Evolutionary conservation across 2,888 invertebrate species (phyloP).

Genomic region (Sinhomidia bicolor): DNA sequence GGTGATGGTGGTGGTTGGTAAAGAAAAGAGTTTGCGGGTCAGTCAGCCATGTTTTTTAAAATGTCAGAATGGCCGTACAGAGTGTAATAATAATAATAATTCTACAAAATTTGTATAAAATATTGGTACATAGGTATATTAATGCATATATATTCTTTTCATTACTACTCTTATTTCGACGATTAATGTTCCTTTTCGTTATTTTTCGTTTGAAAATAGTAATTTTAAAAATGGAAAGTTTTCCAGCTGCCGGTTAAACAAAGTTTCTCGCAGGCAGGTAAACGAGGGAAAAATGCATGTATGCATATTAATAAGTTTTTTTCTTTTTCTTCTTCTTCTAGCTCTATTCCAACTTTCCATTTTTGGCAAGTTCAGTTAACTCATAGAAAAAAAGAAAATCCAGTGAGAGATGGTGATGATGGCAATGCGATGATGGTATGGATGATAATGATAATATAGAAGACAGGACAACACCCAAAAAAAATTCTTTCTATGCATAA

Average conservation of each 20-base stretch:
- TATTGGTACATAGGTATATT: neutral
- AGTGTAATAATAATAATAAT: neutral
- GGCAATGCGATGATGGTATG: conserved; percentile 34
- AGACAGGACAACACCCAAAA: conserved; percentile 62
- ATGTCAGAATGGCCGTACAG: neutral
- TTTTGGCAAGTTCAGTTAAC: conserved; percentile 55
- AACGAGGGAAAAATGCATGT: neutral
- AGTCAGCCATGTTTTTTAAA: conserved; percentile 29
- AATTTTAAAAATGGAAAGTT: conserved; percentile 26
- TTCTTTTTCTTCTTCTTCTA: too few relatives aligned
- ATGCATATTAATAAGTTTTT: conserved; percentile 47
- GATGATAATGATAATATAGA: conserved; percentile 42
- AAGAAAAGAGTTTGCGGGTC: neutral
- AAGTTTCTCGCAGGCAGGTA: neutral
- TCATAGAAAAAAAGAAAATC: neutral
- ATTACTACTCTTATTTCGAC: neutral
- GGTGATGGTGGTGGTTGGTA: neutral
- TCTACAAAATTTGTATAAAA: neutral
- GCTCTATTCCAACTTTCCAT: conserved; percentile 59
- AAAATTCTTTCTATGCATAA: conserved; percentile 27
- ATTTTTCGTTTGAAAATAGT: conserved; percentile 36
- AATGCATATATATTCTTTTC: too few relatives aligned
- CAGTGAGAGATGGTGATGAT: conserved; percentile 32
- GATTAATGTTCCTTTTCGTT: neutral
- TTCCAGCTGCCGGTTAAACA: conserved; percentile 45